Evolutionary conservation across 2,113 vertebrate species (phyloP).

Genomic region (Paracanthobrama guichenoti): DNA sequence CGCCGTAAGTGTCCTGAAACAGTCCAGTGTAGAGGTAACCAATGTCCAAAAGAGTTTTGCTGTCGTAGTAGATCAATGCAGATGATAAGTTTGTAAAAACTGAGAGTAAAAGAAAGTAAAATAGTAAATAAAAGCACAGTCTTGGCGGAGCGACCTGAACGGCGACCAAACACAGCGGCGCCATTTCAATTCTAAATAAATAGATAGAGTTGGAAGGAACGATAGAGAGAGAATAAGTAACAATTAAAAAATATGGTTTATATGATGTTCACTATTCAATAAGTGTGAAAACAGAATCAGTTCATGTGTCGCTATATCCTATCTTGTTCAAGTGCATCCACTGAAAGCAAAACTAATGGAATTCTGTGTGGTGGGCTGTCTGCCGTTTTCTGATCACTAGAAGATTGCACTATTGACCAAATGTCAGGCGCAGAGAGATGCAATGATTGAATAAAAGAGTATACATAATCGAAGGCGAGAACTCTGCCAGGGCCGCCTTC

Average conservation of each 20-base stretch:
- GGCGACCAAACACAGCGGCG: too few relatives aligned
- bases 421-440: slow-evolving; percentile 82
- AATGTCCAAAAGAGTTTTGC: too few relatives aligned
- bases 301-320: slow-evolving; percentile 77
- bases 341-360: slow-evolving; percentile 86
- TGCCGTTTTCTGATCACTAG: slow-evolving; percentile 88
- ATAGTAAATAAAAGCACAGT: too few relatives aligned
- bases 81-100: too few relatives aligned
- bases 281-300: slow-evolving; percentile 48
- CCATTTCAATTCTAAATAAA: too few relatives aligned
- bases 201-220: too few relatives aligned
- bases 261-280: slow-evolving; percentile 42
- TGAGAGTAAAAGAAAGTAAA: too few relatives aligned
- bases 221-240: background rate
- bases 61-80: too few relatives aligned
- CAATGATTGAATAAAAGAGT: slow-evolving; percentile 91
- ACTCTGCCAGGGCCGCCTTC: slow-evolving; percentile 78
- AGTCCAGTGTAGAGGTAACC: too few relatives aligned
- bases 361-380: slow-evolving; percentile 84
- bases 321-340: slow-evolving; percentile 79
- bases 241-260: slow-evolving; percentile 36
- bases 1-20: too few relatives aligned
- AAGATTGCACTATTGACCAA: slow-evolving; percentile 98
- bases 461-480: slow-evolving; percentile 85
- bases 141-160: too few relatives aligned